These are phyloP conservation scores for Molossus alvarezi DNA, from an alignment of 2,797 vertebrate genomes.

Conservation along the genomic window DNA sequence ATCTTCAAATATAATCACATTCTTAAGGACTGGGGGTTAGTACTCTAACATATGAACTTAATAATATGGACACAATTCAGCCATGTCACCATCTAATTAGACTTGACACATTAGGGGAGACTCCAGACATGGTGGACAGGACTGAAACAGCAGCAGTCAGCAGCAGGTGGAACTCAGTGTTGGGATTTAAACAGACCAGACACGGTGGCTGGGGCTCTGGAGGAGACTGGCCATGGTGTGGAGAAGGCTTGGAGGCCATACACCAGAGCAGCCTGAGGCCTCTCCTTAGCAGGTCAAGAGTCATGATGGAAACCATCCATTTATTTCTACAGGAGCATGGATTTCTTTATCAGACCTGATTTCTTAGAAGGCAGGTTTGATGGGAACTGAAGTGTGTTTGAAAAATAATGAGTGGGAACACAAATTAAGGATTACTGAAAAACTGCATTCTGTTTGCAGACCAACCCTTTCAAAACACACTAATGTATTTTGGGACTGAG, in stretches of 20 bases:
- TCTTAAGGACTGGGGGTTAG: background rate
- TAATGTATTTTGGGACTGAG: conserved; percentile 10
- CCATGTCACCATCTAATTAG: background rate
- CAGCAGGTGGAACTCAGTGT: background rate
- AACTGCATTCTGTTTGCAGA: conserved; percentile 60
- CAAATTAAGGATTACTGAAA: background rate
- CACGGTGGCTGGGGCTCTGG: no score
- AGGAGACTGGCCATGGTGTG: background rate
- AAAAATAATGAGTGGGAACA: conserved; percentile 47
- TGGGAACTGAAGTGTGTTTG: background rate
- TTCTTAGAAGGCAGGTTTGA: background rate
- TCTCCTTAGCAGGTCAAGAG: background rate
- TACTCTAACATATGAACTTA: background rate
- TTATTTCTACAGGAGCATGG: background rate
- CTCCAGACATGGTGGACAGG: background rate
- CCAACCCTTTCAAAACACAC: conserved; percentile 57
- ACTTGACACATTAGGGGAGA: background rate
- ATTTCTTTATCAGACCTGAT: background rate
- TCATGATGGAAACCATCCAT: background rate
- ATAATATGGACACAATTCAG: background rate
- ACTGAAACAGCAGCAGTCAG: background rate
- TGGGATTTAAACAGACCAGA: background rate
- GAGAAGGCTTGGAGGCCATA: background rate
- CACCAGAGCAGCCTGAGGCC: background rate
- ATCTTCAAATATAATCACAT: background rate